Conservation (phyloP, 2,888 invertebrate genomes). For the Petrolisthes manimaculis region DNA sequence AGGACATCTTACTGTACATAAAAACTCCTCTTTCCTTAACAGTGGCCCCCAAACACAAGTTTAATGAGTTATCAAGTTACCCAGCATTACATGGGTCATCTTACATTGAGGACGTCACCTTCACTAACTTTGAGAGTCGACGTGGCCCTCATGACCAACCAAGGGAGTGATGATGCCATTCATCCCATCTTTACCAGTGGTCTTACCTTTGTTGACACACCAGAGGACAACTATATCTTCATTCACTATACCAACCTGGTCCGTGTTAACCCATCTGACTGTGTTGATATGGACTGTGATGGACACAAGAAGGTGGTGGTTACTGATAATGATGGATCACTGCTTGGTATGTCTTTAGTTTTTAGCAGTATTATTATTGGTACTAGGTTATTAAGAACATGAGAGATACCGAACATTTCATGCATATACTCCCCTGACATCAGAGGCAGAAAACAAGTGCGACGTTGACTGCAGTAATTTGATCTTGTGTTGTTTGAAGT, state of each 20-base stretch:
- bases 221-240: constrained; percentile 34
- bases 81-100: constrained; percentile 44
- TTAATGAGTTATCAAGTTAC: constrained; percentile 30
- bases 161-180: constrained; percentile 43
- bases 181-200: constrained; percentile 42
- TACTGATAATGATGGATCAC: constrained; percentile 53
- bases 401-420: neutral
- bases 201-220: constrained; percentile 40
- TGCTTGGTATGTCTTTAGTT: constrained; percentile 36
- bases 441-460: neutral
- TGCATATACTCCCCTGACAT: neutral
- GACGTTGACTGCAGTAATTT: neutral
- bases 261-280: constrained; percentile 56
- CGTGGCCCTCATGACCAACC: constrained; percentile 50
- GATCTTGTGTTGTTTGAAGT: no score
- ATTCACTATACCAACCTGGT: constrained; percentile 36
- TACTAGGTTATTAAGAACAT: neutral
- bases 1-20: neutral
- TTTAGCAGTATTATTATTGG: neutral
- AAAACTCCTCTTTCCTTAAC: constrained; percentile 10
- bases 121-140: constrained; percentile 36
- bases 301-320: constrained; percentile 58
- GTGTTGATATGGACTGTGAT: constrained; percentile 64
- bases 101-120: constrained; percentile 31
- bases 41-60: constrained; percentile 43